A percentile compares a stretch with the other conserved stretches of the same genome.
These are phyloP conservation scores for Prionace glauca DNA, from an alignment of 2,797 vertebrate species.

Conservation along the genomic window DNA sequence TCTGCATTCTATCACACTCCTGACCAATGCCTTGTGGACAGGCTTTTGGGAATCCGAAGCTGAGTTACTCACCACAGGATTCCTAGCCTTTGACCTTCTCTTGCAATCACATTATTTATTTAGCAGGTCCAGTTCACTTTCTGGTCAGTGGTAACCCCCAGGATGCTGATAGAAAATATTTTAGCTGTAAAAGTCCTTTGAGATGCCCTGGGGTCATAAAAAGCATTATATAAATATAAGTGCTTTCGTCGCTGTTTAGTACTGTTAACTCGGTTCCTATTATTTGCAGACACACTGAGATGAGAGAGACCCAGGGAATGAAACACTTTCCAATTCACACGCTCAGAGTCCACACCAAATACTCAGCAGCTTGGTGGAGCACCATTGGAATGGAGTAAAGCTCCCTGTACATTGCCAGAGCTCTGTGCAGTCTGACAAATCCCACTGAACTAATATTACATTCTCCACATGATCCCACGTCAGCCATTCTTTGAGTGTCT, in stretches of 20 bases:
- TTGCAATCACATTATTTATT: no score
- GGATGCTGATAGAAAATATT: no score
- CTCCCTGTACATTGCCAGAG: neutral
- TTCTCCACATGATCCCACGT: neutral
- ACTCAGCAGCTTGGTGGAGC: neutral
- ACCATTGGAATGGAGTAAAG: neutral
- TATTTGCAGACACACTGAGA: neutral
- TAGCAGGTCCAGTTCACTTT: no score
- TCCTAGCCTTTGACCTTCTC: no score
- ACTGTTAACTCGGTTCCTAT: neutral
- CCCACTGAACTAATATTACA: neutral
- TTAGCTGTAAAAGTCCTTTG: neutral
- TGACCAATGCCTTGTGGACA: no score
- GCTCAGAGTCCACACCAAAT: neutral
- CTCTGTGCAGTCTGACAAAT: neutral
- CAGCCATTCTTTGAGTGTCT: neutral
- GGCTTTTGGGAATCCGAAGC: no score
- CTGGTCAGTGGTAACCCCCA: no score
- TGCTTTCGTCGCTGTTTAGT: neutral
- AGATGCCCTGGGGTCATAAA: neutral
- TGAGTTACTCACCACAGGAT: no score
- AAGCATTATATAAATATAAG: neutral
- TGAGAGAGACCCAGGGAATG: neutral
- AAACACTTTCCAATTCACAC: neutral
- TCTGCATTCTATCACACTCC: no score